These are phyloP conservation scores for Neuroscelio doddi DNA, from an alignment of 2,888 invertebrate genomes.

Conservation along the genomic window DNA sequence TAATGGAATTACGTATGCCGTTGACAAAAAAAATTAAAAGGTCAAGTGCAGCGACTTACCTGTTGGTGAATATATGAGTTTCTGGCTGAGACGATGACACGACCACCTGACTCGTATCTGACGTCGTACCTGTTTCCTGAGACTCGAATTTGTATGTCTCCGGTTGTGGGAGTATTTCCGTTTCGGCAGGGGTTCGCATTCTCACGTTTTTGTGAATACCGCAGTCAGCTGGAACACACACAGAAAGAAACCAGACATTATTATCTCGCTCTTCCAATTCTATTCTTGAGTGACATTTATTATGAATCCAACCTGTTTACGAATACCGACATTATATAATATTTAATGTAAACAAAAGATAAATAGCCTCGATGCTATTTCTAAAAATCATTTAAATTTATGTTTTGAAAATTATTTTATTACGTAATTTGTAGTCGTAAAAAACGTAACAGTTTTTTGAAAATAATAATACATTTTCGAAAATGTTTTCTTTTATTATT, in stretches of 20 bases:
- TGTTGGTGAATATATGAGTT: slow-evolving; percentile 64
- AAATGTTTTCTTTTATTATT: no score
- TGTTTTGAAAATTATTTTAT: neutral
- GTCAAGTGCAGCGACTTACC: slow-evolving; percentile 52
- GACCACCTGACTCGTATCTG: slow-evolving; percentile 59
- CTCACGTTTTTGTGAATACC: slow-evolving; percentile 23
- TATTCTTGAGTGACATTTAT: neutral
- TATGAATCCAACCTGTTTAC: neutral
- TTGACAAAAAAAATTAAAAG: neutral
- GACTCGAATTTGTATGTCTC: slow-evolving; percentile 60
- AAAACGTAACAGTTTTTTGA: no score
- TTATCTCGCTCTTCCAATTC: neutral
- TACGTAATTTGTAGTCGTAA: neutral
- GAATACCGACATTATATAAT: neutral
- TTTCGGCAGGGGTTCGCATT: slow-evolving; percentile 66
- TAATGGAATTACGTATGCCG: neutral
- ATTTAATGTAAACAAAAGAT: no score
- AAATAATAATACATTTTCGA: no score
- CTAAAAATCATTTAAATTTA: neutral
- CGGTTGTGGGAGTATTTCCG: slow-evolving; percentile 61
- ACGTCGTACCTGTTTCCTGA: slow-evolving; percentile 54
- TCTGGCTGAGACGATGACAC: slow-evolving; percentile 62
- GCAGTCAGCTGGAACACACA: slow-evolving; percentile 19
- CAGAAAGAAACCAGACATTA: neutral
- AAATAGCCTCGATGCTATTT: no score